These are phyloP conservation scores for Nothura maculosa DNA, from an alignment of 2,797 vertebrate species.

Conservation along the genomic window DNA sequence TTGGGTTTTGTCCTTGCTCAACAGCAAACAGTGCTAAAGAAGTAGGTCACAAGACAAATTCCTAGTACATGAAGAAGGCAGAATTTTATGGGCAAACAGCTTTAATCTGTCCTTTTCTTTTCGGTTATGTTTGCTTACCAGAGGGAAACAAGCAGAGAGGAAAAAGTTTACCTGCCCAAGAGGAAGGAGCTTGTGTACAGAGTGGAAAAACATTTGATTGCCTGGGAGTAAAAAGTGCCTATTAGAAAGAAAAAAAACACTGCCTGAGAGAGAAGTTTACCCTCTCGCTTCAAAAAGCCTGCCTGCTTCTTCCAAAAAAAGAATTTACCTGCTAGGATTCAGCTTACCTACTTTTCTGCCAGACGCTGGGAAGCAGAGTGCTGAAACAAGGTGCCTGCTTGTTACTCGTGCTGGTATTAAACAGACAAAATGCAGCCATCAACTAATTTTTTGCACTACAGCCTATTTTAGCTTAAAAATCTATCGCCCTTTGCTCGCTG, in stretches of 20 bases:
- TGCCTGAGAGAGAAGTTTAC: conserved; percentile 7
- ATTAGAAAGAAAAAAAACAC: conserved; percentile 44
- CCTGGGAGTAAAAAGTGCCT: conserved; percentile 35
- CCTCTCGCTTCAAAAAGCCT: conserved; percentile 36
- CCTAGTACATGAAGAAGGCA: not conserved
- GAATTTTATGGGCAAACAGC: conserved; percentile 46
- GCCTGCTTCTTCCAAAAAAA: conserved; percentile 20
- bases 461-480: conserved; percentile 32
- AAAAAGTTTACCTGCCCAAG: conserved; percentile 39
- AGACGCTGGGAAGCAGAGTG: not conserved
- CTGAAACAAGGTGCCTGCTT: conserved; percentile 43
- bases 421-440: conserved; percentile 35
- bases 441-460: conserved; percentile 60
- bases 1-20: conserved; percentile 60
- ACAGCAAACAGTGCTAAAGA: conserved; percentile 50
- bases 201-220: conserved; percentile 33
- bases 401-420: conserved; percentile 27
- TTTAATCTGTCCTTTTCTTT: conserved; percentile 51
- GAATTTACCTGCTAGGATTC: conserved; percentile 26
- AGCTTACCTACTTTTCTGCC: not conserved
- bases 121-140: conserved; percentile 47
- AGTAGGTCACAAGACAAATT: conserved; percentile 44
- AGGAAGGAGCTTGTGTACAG: conserved; percentile 28
- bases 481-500: not conserved
- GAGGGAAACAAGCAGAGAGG: not conserved